phyloP scores from a whole-genome alignment of 1,140 invertebrate species.

The Polyergus mexicanus region DNA sequence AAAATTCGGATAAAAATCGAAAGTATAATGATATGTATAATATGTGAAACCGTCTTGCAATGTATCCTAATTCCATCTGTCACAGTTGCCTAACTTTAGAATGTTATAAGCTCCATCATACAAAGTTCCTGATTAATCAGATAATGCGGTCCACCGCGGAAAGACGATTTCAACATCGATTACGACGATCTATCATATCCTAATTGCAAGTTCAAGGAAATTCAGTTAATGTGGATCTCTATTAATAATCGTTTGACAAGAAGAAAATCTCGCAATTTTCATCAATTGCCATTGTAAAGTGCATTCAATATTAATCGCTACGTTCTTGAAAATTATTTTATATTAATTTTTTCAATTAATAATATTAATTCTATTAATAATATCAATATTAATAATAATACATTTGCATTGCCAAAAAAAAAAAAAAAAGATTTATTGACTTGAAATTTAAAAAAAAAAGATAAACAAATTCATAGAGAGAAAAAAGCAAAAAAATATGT shows the following conservation, averaged over 20 bases:
- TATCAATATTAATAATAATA: too few species aligned
- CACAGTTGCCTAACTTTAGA: constrained; percentile 38
- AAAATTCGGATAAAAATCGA: background rate
- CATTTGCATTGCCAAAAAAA: background rate
- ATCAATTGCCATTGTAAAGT: background rate
- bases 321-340: background rate
- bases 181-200: constrained; percentile 3
- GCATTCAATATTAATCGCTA: background rate
- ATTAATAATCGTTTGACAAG: constrained; percentile 8
- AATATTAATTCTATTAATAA: background rate
- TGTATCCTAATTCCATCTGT: constrained; percentile 13
- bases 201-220: constrained; percentile 23
- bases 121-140: constrained; percentile 68
- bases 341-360: background rate
- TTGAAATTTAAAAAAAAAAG: background rate
- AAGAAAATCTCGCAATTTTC: constrained; percentile 23
- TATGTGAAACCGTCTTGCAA: background rate
- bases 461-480: background rate
- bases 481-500: background rate
- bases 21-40: background rate
- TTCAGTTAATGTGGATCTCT: constrained; percentile 16
- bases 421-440: background rate
- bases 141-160: constrained; percentile 39
- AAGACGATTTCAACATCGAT: constrained; percentile 19
- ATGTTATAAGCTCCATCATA: constrained; percentile 42